These are phyloP conservation scores for Lasius fuliginosus DNA, from an alignment of 2,888 invertebrate species.

Conservation along the genomic window DNA sequence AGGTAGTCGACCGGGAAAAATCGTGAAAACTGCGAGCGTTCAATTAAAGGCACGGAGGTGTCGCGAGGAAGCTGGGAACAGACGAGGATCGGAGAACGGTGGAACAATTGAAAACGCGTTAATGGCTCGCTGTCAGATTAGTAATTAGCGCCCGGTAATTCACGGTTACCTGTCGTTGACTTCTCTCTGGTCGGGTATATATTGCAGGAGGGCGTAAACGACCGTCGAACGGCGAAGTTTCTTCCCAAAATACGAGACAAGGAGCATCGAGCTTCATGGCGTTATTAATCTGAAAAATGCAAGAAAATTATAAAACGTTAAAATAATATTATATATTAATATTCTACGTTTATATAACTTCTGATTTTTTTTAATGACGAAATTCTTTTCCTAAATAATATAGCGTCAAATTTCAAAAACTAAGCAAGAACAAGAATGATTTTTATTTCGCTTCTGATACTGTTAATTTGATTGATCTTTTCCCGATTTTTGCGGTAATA, in stretches of 20 bases:
- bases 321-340: slow-evolving; percentile 7
- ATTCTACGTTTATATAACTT: slow-evolving; percentile 8
- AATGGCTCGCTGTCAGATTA: slow-evolving; percentile 48
- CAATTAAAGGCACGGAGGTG: slow-evolving; percentile 43
- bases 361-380: not conserved
- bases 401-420: not conserved
- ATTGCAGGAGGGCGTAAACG: slow-evolving; percentile 21
- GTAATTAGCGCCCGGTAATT: slow-evolving; percentile 49
- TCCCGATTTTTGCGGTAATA: not conserved
- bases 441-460: not conserved
- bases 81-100: slow-evolving; percentile 22
- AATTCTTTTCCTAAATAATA: not conserved
- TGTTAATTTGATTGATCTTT: not conserved
- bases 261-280: not conserved
- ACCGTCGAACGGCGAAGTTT: not conserved
- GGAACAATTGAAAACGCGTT: slow-evolving; percentile 57
- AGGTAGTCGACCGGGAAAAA: slow-evolving; percentile 42
- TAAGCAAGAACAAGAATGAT: not conserved
- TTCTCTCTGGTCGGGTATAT: not conserved
- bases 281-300: not conserved
- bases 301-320: not conserved
- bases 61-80: slow-evolving; percentile 11
- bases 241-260: not conserved
- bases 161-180: slow-evolving; percentile 36
- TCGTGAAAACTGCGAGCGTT: slow-evolving; percentile 43